Evolutionary conservation across 2,888 invertebrate species (phyloP).

Genomic region (Cepaea hortensis): DNA sequence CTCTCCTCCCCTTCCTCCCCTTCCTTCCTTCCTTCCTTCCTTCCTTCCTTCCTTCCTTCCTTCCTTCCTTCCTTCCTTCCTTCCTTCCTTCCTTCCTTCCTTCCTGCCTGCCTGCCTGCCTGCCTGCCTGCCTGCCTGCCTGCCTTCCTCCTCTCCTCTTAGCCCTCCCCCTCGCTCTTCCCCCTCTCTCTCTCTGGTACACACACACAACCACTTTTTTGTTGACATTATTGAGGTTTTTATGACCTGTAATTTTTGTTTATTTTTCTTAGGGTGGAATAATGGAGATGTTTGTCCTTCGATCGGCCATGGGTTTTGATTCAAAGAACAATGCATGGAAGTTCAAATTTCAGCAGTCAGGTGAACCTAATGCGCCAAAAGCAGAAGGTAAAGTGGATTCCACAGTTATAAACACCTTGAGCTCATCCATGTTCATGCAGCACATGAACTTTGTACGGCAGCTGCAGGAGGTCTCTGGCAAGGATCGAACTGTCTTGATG

Average conservation of each 20-base stretch:
- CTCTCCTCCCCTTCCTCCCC: too few relatives aligned
- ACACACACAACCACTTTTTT: too few relatives aligned
- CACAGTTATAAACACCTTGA: constrained; percentile 60
- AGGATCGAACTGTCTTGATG: constrained; percentile 75
- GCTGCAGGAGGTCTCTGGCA: constrained; percentile 74
- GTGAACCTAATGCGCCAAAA: constrained; percentile 11
- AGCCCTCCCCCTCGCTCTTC: too few relatives aligned
- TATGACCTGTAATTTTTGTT: background rate
- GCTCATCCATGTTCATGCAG: constrained; percentile 74
- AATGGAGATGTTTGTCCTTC: constrained; percentile 77
- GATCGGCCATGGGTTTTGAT: constrained; percentile 77
- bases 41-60: too few relatives aligned
- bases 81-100: too few relatives aligned
- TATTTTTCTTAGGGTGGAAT: constrained; percentile 70
- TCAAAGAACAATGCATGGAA: constrained; percentile 62
- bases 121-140: too few relatives aligned
- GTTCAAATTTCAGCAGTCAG: constrained; percentile 52
- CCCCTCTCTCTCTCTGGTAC: too few relatives aligned
- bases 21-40: too few relatives aligned
- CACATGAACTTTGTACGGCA: constrained; percentile 76
- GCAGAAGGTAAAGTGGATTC: constrained; percentile 57
- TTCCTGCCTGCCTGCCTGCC: too few relatives aligned
- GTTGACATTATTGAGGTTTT: too few relatives aligned
- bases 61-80: too few relatives aligned
- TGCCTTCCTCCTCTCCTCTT: too few relatives aligned